Evolutionary conservation across 2,888 invertebrate genomes (phyloP).

Genomic region (Cheilosia urbana): DNA sequence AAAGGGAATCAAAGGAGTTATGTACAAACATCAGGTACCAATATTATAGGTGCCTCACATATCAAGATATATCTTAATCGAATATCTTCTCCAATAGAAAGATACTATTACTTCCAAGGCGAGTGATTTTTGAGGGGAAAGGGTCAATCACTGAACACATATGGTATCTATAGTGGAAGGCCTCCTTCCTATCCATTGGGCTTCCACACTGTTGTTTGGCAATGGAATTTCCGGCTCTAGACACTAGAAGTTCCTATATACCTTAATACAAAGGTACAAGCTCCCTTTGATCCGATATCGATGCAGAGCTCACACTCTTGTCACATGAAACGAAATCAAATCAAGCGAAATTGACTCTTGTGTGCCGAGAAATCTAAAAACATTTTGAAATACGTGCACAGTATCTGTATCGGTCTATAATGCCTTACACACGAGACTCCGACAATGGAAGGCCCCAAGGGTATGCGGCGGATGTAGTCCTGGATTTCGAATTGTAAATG

Average conservation of each 20-base stretch:
- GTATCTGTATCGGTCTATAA: slow-evolving; percentile 41
- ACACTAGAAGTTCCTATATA: slow-evolving; percentile 46
- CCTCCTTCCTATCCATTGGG: slow-evolving; percentile 25
- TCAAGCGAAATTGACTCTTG: slow-evolving; percentile 67
- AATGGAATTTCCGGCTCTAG: slow-evolving; percentile 35
- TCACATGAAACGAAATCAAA: slow-evolving; percentile 65
- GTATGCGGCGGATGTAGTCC: slow-evolving; percentile 30
- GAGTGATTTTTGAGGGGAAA: slow-evolving; percentile 6
- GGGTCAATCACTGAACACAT: not conserved
- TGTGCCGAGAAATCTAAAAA: slow-evolving; percentile 49
- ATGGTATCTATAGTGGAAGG: slow-evolving; percentile 4
- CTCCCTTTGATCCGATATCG: not conserved
- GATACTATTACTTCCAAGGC: slow-evolving; percentile 18
- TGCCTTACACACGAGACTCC: slow-evolving; percentile 59
- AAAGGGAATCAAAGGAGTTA: slow-evolving; percentile 37
- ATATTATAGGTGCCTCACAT: slow-evolving; percentile 20
- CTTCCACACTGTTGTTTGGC: slow-evolving; percentile 24
- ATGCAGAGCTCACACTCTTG: slow-evolving; percentile 31
- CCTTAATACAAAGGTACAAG: slow-evolving; percentile 16
- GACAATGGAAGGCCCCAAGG: slow-evolving; percentile 51
- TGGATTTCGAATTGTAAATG: slow-evolving; percentile 61
- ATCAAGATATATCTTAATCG: slow-evolving; percentile 67
- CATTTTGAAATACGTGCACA: slow-evolving; percentile 56
- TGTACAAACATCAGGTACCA: slow-evolving; percentile 41
- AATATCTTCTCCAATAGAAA: slow-evolving; percentile 57